Evolutionary conservation across 2,113 vertebrate genomes (phyloP).

Genomic region (Cyphomyrus discorhynchus): DNA sequence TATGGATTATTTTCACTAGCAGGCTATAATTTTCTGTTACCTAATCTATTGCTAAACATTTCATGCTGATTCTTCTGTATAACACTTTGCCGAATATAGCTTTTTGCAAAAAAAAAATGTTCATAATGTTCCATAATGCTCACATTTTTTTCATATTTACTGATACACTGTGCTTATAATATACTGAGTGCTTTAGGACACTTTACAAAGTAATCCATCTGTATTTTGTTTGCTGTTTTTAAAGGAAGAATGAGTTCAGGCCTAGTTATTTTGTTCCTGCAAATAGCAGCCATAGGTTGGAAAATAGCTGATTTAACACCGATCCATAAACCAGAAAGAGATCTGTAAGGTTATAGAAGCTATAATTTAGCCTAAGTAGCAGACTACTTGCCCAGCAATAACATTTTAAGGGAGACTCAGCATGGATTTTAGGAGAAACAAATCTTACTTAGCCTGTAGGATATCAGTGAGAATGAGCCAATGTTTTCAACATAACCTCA

Average conservation of each 20-base stretch:
- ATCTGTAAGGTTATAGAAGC: not conserved
- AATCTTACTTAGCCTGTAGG: not conserved
- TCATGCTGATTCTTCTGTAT: not conserved
- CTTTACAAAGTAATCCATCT: not conserved
- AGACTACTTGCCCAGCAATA: not conserved
- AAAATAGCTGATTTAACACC: not conserved
- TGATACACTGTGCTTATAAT: not conserved
- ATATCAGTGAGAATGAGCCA: constrained; percentile 2
- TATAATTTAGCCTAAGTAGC: not conserved
- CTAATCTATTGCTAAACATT: not conserved
- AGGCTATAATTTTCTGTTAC: not conserved
- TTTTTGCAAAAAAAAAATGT: not conserved
- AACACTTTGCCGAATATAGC: not conserved
- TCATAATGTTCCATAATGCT: not conserved
- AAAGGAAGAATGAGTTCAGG: not conserved
- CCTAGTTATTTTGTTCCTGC: not conserved
- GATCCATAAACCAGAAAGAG: not conserved
- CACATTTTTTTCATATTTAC: not conserved
- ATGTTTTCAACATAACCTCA: not conserved
- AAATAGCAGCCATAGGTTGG: not conserved
- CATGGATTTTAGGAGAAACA: not conserved
- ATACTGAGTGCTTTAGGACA: not conserved
- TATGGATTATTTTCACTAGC: not conserved
- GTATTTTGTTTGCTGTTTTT: not conserved
- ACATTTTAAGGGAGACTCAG: not conserved